Conservation (phyloP, 2,888 invertebrate species). For the Acheta domesticus region DNA sequence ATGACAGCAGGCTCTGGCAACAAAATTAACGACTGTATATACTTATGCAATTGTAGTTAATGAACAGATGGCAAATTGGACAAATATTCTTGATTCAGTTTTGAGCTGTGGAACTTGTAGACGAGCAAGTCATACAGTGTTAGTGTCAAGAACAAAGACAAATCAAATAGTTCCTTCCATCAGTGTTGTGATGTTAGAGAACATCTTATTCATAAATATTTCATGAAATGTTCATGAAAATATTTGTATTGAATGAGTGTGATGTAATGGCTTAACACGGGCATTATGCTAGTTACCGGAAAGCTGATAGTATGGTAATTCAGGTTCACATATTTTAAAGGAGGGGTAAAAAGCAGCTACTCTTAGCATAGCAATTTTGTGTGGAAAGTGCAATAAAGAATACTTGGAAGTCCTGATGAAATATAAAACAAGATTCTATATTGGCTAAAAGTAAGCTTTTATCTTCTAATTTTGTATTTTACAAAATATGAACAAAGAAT, state of each 20-base stretch:
- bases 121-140: not conserved
- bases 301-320: slow-evolving; percentile 21
- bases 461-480: slow-evolving; percentile 36
- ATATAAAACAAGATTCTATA: slow-evolving; percentile 19
- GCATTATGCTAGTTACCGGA: slow-evolving; percentile 34
- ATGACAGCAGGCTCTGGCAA: too few species aligned
- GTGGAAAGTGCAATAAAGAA: slow-evolving; percentile 34
- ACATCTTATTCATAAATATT: not conserved
- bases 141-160: not conserved
- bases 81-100: too few species aligned
- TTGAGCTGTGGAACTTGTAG: not conserved
- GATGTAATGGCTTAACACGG: slow-evolving; percentile 26
- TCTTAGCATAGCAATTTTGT: not conserved
- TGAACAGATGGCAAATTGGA: too few species aligned
- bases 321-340: slow-evolving; percentile 22
- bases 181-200: slow-evolving; percentile 11
- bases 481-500: slow-evolving; percentile 26
- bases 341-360: not conserved
- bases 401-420: slow-evolving; percentile 18
- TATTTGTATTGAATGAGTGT: slow-evolving; percentile 20
- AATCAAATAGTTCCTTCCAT: not conserved
- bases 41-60: too few species aligned
- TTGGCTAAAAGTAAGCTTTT: slow-evolving; percentile 25
- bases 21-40: too few species aligned
- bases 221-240: not conserved